A percentile compares a stretch with the other conserved stretches of the same genome.
Evolutionary conservation across 92 coral and sea anemone species (phyloP).

Genomic region (Actinostola sp.): DNA sequence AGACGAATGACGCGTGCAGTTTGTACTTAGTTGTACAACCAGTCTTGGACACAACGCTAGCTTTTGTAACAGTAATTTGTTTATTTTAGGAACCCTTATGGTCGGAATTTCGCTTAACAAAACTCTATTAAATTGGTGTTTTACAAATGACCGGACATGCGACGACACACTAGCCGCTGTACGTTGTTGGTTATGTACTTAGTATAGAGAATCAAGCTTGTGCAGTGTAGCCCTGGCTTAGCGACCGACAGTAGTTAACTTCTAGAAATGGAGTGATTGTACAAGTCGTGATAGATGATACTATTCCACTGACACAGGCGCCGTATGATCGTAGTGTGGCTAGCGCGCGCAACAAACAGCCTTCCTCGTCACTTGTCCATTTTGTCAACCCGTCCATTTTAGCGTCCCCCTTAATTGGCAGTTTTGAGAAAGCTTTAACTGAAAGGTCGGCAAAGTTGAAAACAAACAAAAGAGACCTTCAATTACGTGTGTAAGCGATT

Average conservation of each 20-base stretch:
- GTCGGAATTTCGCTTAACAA: conserved; percentile 13
- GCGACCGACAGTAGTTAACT: neutral
- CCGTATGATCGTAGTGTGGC: neutral
- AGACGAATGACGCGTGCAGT: neutral
- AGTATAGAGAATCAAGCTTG: no score
- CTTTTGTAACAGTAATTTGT: conserved; percentile 9
- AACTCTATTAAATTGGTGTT: neutral
- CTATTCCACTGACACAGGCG: conserved; percentile 2
- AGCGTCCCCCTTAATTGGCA: conserved; percentile 6
- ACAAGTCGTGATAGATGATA: neutral
- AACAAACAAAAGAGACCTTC: conserved; percentile 20
- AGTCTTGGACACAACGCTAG: no score
- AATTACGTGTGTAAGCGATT: conserved; percentile 10
- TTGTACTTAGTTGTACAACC: neutral
- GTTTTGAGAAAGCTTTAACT: conserved; percentile 7
- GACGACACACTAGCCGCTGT: neutral
- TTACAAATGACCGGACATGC: conserved; percentile 11
- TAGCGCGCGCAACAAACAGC: neutral
- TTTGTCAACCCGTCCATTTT: conserved; percentile 6
- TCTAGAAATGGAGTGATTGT: no score
- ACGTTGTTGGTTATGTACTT: no score
- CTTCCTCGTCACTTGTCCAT: neutral
- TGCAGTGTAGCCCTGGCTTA: neutral
- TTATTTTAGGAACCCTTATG: conserved; percentile 6
- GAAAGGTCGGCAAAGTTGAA: conserved; percentile 23